Evolutionary conservation across 92 coral and sea anemone species (phyloP).

Genomic region (Paragorgia papillata): DNA sequence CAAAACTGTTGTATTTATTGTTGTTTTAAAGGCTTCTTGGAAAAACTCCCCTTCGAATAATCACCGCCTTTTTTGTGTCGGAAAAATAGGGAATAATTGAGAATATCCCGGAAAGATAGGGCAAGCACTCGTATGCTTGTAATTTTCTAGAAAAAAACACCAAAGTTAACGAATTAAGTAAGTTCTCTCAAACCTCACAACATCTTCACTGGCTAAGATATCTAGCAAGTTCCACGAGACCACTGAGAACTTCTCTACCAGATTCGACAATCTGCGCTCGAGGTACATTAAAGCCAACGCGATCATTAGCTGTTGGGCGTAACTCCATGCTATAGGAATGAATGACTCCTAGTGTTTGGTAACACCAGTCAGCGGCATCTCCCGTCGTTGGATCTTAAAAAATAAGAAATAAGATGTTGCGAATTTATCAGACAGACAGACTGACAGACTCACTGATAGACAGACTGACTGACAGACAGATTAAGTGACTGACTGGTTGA

Average conservation of each 20-base stretch:
- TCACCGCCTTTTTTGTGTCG: too few relatives aligned
- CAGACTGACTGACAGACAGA: too few relatives aligned
- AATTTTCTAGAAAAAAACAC: too few relatives aligned
- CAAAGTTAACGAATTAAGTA: not conserved
- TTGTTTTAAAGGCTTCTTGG: too few relatives aligned
- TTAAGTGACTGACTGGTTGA: too few relatives aligned
- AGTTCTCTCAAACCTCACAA: not conserved
- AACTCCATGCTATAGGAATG: conserved; percentile 97
- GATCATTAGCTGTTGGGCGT: conserved; percentile 61
- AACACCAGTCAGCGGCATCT: conserved; percentile 95
- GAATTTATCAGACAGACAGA: too few relatives aligned
- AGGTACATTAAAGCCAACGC: conserved; percentile 72
- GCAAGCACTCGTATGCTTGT: too few relatives aligned
- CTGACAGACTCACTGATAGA: too few relatives aligned
- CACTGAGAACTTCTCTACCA: conserved; percentile 78
- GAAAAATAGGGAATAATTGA: too few relatives aligned
- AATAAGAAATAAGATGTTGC: not conserved
- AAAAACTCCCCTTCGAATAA: too few relatives aligned
- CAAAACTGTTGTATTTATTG: too few relatives aligned
- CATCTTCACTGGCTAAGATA: conserved; percentile 53
- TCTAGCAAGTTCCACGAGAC: conserved; percentile 63
- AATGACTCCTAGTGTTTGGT: conserved; percentile 74
- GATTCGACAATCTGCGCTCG: conserved; percentile 70
- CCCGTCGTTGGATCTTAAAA: conserved; percentile 89
- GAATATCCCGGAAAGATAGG: too few relatives aligned